These are phyloP conservation scores for Phoenicopterus ruber DNA, from an alignment of 2,113 vertebrate genomes.

Conservation along the genomic window DNA sequence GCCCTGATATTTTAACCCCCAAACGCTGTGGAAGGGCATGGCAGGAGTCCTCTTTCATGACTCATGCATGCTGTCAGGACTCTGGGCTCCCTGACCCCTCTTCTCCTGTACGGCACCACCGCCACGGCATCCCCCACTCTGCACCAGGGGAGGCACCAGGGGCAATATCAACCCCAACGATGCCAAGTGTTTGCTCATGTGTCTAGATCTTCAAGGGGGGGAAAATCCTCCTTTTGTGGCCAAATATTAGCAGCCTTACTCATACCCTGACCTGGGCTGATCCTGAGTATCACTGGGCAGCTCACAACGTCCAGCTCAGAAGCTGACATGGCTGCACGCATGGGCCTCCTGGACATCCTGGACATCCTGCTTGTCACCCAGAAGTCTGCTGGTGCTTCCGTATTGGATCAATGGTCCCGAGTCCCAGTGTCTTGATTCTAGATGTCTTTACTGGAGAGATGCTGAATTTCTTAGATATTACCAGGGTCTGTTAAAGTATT, in stretches of 20 bases:
- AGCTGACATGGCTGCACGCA: neutral
- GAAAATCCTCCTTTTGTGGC: neutral
- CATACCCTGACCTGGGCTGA: neutral
- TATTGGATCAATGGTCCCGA: neutral
- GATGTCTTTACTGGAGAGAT: neutral
- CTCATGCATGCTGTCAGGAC: fast-evolving
- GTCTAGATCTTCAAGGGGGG: neutral
- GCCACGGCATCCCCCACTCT: neutral
- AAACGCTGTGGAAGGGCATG: neutral
- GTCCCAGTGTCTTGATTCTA: neutral
- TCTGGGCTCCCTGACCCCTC: neutral
- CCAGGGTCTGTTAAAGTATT: neutral
- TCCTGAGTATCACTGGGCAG: neutral
- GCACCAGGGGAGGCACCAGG: neutral
- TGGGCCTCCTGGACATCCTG: neutral
- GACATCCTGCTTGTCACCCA: neutral
- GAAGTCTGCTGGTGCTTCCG: neutral
- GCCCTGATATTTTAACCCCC: neutral
- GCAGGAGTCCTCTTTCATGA: too few species aligned
- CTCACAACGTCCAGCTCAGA: neutral
- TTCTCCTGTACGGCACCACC: neutral
- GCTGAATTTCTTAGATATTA: neutral
- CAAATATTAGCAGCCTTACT: neutral
- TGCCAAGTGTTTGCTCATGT: neutral
- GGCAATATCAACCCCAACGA: neutral